These are phyloP conservation scores for Syndactyla subalaris DNA, from an alignment of 2,797 vertebrate species.

Conservation along the genomic window DNA sequence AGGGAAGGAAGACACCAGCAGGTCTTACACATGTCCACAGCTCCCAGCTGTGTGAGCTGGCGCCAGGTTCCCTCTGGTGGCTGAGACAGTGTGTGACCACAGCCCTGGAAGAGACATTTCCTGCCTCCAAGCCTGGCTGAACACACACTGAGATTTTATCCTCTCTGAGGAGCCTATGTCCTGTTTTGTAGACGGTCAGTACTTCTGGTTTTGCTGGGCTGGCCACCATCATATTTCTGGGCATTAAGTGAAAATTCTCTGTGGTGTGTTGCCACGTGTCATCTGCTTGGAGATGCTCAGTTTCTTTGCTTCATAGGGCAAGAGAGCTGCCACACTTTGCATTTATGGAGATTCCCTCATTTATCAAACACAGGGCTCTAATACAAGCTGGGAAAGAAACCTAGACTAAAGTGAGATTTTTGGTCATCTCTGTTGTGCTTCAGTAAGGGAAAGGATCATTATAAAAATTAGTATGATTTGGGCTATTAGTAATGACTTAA, in stretches of 20 bases:
- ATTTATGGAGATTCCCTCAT: not conserved
- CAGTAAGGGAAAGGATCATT: not conserved
- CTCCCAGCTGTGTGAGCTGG: not conserved
- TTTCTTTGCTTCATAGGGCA: not conserved
- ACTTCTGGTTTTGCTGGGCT: not conserved
- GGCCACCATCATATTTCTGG: not conserved
- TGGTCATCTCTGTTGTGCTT: not conserved
- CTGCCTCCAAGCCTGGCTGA: not conserved
- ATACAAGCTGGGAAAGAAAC: not conserved
- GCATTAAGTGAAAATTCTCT: not conserved
- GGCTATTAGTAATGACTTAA: not conserved
- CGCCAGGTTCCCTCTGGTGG: constrained; percentile 57
- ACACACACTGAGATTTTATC: not conserved
- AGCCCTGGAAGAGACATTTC: not conserved
- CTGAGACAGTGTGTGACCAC: not conserved
- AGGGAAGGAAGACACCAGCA: not conserved
- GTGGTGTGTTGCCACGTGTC: rapidly evolving
- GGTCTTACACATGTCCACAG: not conserved
- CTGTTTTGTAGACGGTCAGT: not conserved
- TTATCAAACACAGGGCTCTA: not conserved
- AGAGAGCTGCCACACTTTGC: not conserved
- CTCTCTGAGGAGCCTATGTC: not conserved
- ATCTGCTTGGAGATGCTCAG: not conserved
- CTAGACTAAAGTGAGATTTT: not conserved
- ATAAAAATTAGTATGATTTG: not conserved